Percentiles rank a stretch among this genome's conserved stretches.
These are phyloP conservation scores for Pagrus major DNA, from an alignment of 2,113 vertebrate genomes.

Conservation along the genomic window DNA sequence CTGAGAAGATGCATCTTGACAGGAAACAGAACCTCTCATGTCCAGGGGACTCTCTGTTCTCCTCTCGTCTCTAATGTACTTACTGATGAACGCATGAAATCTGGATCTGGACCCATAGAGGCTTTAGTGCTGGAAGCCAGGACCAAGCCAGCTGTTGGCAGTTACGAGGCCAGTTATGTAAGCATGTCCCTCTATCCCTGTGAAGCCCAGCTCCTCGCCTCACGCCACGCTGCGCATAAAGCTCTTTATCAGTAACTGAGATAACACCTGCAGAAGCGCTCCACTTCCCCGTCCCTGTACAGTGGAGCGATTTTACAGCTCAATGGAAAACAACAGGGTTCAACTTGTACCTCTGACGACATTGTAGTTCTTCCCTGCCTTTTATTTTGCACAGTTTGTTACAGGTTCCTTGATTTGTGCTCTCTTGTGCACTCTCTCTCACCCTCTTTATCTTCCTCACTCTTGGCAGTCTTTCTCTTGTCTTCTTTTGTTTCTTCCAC, in stretches of 20 bases:
- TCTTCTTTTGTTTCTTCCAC: slow-evolving; percentile 52
- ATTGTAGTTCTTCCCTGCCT: slow-evolving; percentile 13
- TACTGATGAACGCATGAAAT: slow-evolving; percentile 58
- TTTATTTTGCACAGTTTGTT: slow-evolving; percentile 38
- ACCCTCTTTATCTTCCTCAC: slow-evolving; percentile 35
- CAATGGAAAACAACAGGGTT: slow-evolving; percentile 46
- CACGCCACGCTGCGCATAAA: slow-evolving; percentile 51
- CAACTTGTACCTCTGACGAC: slow-evolving; percentile 48
- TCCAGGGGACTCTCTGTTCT: slow-evolving; percentile 60
- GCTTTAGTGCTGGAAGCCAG: slow-evolving; percentile 49
- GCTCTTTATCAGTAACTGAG: slow-evolving; percentile 67
- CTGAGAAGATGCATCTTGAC: slow-evolving; percentile 52
- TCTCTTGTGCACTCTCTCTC: slow-evolving; percentile 20
- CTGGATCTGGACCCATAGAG: slow-evolving; percentile 50
- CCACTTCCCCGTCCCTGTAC: slow-evolving; percentile 43
- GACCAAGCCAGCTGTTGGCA: slow-evolving; percentile 66
- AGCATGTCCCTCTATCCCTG: slow-evolving; percentile 52
- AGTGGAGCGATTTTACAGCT: slow-evolving; percentile 42
- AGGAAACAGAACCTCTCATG: slow-evolving; percentile 51
- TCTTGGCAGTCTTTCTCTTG: slow-evolving; percentile 44
- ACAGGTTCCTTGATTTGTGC: slow-evolving; percentile 34
- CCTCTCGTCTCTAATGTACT: slow-evolving; percentile 35
- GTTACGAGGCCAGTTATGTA: slow-evolving; percentile 65
- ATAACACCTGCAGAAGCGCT: slow-evolving; percentile 72
- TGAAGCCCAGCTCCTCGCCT: slow-evolving; percentile 37